These are phyloP conservation scores for Rhinoderma darwinii DNA, from an alignment of 2,113 vertebrate species.

Conservation along the genomic window DNA sequence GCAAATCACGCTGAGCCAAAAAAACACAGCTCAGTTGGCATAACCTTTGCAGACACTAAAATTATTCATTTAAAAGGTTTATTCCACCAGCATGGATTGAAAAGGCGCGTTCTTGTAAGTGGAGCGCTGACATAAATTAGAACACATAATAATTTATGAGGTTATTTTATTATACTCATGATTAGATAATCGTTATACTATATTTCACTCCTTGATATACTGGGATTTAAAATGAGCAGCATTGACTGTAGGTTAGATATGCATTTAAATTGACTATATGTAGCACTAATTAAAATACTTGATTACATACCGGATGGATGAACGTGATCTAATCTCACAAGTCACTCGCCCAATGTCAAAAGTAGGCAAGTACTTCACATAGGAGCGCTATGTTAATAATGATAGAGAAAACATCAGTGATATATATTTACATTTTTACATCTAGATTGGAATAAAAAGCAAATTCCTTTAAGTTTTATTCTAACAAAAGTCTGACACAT, in stretches of 20 bases:
- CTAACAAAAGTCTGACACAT: not conserved
- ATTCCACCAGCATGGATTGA: slow-evolving; percentile 58
- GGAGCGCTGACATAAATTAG: slow-evolving; percentile 65
- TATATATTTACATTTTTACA: too few relatives aligned
- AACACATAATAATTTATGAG: slow-evolving; percentile 58
- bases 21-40: slow-evolving; percentile 52
- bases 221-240: slow-evolving; percentile 57
- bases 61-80: slow-evolving; percentile 61
- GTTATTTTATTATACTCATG: slow-evolving; percentile 60
- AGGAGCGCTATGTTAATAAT: not conserved
- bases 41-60: slow-evolving; percentile 63
- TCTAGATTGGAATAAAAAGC: not conserved
- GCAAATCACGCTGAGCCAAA: slow-evolving; percentile 65
- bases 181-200: slow-evolving; percentile 58
- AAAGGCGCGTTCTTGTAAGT: slow-evolving; percentile 60
- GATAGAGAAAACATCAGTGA: not conserved
- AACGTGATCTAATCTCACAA: slow-evolving; percentile 49
- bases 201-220: slow-evolving; percentile 66
- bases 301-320: slow-evolving; percentile 45
- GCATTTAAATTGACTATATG: slow-evolving; percentile 56
- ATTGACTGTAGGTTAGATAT: slow-evolving; percentile 60
- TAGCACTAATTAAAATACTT: slow-evolving; percentile 60
- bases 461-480: not conserved
- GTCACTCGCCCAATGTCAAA: slow-evolving; percentile 47
- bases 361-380: slow-evolving; percentile 4